These are phyloP conservation scores for Nowickia ferox DNA, from an alignment of 2,888 invertebrate species.

Conservation along the genomic window DNA sequence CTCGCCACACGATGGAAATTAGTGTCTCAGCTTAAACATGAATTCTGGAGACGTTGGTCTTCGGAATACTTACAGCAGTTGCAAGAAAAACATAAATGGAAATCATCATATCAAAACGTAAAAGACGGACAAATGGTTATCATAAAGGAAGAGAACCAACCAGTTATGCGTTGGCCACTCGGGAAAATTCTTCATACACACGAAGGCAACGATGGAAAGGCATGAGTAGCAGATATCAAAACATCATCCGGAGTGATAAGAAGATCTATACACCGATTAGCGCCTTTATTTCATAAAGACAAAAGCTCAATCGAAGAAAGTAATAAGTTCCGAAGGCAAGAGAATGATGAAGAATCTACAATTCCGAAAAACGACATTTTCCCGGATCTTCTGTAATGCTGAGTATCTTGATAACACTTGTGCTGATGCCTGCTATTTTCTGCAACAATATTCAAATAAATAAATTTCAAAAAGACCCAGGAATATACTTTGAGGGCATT, in stretches of 20 bases:
- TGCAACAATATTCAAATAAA: too few species aligned
- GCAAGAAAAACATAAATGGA: background rate
- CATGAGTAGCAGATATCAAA: background rate
- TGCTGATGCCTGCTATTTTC: too few species aligned
- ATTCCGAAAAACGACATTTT: too few species aligned
- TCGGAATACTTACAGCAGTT: background rate
- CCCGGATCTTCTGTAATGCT: too few species aligned
- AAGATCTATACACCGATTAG: background rate
- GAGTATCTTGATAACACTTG: too few species aligned
- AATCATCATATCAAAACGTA: background rate
- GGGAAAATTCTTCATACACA: constrained; percentile 18
- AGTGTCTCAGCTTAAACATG: constrained; percentile 9
- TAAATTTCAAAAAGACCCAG: too few species aligned
- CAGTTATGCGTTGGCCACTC: constrained; percentile 13
- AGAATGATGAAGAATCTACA: too few species aligned
- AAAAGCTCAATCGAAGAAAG: too few species aligned
- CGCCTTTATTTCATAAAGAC: too few species aligned
- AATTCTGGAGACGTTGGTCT: constrained; percentile 26
- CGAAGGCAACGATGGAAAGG: background rate
- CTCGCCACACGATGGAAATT: background rate
- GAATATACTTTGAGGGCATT: too few species aligned
- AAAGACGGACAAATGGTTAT: constrained; percentile 12
- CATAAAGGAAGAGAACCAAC: constrained; percentile 18
- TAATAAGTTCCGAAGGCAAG: too few species aligned
- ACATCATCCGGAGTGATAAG: background rate